A percentile compares a stretch with the other conserved stretches of the same genome.
Evolutionary conservation across 1,140 invertebrate species (phyloP).

Genomic region (Drosophila nikananu): DNA sequence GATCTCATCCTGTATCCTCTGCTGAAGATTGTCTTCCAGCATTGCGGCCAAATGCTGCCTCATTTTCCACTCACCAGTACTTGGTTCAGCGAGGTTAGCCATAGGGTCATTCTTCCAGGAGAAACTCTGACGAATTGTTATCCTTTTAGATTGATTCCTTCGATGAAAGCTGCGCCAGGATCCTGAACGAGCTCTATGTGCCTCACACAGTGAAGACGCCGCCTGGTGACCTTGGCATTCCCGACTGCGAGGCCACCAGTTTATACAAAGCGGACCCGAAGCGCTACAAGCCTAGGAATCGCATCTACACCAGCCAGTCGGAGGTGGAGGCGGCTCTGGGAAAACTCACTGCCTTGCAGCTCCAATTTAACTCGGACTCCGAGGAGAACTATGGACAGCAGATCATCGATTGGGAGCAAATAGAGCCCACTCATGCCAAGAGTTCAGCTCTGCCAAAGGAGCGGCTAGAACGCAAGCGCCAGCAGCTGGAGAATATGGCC

Average conservation of each 20-base stretch:
- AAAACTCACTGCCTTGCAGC: conserved; percentile 73
- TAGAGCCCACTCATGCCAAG: conserved; percentile 76
- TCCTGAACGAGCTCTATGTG: conserved; percentile 66
- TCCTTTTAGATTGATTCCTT: conserved; percentile 66
- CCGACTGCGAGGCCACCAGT: conserved; percentile 84
- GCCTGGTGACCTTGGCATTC: conserved; percentile 50
- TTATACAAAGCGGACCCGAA: conserved; percentile 93
- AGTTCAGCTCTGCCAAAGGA: conserved; percentile 92
- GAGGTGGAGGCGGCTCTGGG: conserved; percentile 90
- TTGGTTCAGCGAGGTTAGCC: conserved; percentile 87
- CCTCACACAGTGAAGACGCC: conserved; percentile 14
- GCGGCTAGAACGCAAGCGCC: conserved; percentile 91
- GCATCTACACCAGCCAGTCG: conserved; percentile 90
- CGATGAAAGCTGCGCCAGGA: conserved; percentile 52
- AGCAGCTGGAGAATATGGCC: conserved; percentile 96
- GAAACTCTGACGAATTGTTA: background rate
- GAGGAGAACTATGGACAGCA: conserved; percentile 53
- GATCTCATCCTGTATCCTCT: conserved; percentile 93
- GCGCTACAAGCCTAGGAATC: conserved; percentile 90
- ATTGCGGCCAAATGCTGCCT: conserved; percentile 85
- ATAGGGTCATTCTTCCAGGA: too few species aligned
- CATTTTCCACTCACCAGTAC: conserved; percentile 88
- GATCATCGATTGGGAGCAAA: conserved; percentile 75
- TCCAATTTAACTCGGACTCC: conserved; percentile 62
- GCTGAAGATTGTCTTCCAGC: conserved; percentile 88